These are phyloP conservation scores for Balanococcus diminutus DNA, from an alignment of 2,888 invertebrate species.

Conservation along the genomic window DNA sequence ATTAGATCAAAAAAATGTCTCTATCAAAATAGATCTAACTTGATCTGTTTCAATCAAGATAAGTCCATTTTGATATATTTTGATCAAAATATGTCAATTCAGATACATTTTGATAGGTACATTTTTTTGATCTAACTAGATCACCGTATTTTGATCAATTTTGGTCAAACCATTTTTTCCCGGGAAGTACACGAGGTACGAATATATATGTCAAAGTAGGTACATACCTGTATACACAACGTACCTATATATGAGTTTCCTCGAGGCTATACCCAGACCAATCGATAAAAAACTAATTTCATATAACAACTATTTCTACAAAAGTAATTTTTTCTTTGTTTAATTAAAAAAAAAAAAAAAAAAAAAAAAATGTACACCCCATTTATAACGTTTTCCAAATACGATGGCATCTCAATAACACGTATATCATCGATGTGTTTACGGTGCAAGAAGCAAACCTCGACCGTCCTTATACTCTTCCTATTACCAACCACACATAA, in stretches of 20 bases:
- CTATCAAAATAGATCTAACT: no score
- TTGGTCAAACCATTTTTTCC: no score
- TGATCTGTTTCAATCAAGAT: no score
- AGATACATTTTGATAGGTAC: no score
- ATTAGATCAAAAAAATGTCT: no score
- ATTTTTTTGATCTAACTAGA: no score
- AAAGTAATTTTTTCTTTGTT: neutral
- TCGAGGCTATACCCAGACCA: neutral
- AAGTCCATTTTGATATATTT: no score
- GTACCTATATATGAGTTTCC: neutral
- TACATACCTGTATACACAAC: neutral
- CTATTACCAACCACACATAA: neutral
- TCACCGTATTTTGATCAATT: no score
- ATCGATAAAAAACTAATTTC: conserved; percentile 39
- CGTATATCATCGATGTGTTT: neutral
- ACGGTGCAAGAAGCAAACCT: neutral
- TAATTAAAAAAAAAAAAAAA: no score
- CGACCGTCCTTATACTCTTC: neutral
- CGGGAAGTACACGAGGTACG: neutral
- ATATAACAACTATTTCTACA: neutral
- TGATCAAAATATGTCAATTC: no score
- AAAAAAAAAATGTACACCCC: neutral
- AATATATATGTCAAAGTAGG: neutral
- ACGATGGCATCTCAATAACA: neutral
- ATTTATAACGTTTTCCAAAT: neutral